Conservation (phyloP, 2,113 vertebrate genomes). For the Barbus barbus region DNA sequence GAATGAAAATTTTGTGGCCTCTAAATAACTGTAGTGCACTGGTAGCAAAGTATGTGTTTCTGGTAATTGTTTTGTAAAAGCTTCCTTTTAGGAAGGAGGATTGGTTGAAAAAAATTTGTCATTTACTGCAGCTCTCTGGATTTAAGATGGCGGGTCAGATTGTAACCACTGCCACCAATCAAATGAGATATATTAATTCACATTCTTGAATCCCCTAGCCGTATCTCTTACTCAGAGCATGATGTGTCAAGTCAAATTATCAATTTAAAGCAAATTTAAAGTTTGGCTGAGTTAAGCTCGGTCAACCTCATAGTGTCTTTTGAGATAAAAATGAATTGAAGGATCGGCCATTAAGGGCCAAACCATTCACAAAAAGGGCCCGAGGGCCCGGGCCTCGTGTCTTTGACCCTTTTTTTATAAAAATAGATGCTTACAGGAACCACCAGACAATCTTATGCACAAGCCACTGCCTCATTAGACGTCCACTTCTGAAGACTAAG, state of each 20-base stretch:
- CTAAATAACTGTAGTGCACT: neutral
- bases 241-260: neutral
- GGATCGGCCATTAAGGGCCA: slow-evolving; percentile 19
- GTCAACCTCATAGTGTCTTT: neutral
- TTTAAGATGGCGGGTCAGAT: neutral
- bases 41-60: neutral
- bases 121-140: neutral
- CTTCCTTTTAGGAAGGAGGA: neutral
- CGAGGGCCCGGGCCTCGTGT: slow-evolving; percentile 49
- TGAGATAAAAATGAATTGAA: neutral
- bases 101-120: neutral
- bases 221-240: slow-evolving; percentile 4
- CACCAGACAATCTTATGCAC: slow-evolving; percentile 38
- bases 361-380: slow-evolving; percentile 50
- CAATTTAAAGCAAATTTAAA: slow-evolving; percentile 11
- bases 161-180: neutral
- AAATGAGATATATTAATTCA: neutral
- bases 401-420: slow-evolving; percentile 60
- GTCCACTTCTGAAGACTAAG: slow-evolving; percentile 29
- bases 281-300: neutral
- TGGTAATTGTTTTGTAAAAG: neutral
- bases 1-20: too few species aligned
- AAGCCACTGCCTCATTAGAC: slow-evolving; percentile 45
- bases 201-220: slow-evolving; percentile 1
- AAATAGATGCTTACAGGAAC: slow-evolving; percentile 66